Conservation (phyloP, 2,797 vertebrate species). For the Galagoides demidoff region DNA sequence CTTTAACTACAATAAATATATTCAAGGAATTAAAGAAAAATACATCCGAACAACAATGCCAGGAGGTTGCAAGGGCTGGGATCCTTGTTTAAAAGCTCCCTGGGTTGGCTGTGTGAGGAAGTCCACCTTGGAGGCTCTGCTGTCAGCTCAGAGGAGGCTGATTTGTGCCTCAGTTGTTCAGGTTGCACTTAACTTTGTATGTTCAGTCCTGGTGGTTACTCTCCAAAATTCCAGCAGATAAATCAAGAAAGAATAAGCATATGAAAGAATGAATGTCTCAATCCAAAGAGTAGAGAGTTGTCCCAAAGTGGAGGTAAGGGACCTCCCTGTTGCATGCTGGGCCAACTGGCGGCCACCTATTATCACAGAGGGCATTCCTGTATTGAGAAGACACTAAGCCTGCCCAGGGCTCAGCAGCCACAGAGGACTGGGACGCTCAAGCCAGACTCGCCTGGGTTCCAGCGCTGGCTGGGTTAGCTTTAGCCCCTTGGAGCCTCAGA, state of each 20-base stretch:
- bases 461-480: background rate
- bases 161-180: background rate
- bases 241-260: background rate
- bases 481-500: background rate
- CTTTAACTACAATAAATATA: background rate
- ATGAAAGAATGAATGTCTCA: background rate
- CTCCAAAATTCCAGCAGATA: background rate
- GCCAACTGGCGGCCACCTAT: too few relatives aligned
- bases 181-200: background rate
- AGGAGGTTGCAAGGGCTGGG: background rate
- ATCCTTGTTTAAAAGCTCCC: background rate
- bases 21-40: constrained; percentile 5
- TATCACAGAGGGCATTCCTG: background rate
- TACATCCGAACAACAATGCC: background rate
- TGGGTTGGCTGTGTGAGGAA: background rate
- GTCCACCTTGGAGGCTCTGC: background rate
- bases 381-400: background rate
- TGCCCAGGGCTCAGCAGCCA: background rate
- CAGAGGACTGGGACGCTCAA: background rate
- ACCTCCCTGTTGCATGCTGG: background rate
- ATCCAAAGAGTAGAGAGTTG: background rate
- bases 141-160: background rate
- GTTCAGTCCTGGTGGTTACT: background rate
- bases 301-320: background rate
- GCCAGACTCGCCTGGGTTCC: background rate